Evolutionary conservation across 2,113 vertebrate species (phyloP).

Genomic region (Bombycilla garrulus): DNA sequence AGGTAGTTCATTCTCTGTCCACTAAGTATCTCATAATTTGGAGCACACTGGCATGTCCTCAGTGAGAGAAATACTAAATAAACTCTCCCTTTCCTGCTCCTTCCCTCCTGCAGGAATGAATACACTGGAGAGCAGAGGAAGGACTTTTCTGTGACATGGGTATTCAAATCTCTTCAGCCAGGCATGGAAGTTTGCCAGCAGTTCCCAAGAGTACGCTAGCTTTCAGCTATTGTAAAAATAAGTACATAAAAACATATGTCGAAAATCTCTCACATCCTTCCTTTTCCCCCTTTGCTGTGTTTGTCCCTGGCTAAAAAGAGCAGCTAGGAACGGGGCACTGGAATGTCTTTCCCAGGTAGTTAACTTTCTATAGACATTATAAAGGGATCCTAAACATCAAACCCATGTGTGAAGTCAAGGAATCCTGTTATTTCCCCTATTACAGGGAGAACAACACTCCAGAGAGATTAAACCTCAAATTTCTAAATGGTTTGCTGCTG

Average conservation of each 20-base stretch:
- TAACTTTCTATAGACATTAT: not conserved
- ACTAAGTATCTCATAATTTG: not conserved
- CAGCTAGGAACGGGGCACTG: not conserved
- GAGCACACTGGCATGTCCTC: not conserved
- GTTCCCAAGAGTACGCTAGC: not conserved
- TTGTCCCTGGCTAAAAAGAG: not conserved
- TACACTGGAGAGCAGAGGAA: not conserved
- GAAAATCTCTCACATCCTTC: not conserved
- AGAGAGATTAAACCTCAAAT: not conserved
- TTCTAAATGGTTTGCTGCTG: not conserved
- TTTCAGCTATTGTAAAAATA: not conserved
- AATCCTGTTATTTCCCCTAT: not conserved
- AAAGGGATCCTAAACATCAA: not conserved
- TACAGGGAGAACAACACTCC: not conserved
- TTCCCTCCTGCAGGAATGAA: not conserved
- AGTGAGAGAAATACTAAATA: not conserved
- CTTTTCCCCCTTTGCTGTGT: not conserved
- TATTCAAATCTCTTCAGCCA: not conserved
- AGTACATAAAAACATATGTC: not conserved
- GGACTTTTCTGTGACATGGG: not conserved
- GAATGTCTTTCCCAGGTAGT: conserved; percentile 2
- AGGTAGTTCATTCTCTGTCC: not conserved
- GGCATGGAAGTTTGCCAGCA: not conserved
- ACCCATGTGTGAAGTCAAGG: not conserved
- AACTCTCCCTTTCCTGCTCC: not conserved